Conservation (phyloP, 2,113 vertebrate genomes). For the Morone chrysops region DNA sequence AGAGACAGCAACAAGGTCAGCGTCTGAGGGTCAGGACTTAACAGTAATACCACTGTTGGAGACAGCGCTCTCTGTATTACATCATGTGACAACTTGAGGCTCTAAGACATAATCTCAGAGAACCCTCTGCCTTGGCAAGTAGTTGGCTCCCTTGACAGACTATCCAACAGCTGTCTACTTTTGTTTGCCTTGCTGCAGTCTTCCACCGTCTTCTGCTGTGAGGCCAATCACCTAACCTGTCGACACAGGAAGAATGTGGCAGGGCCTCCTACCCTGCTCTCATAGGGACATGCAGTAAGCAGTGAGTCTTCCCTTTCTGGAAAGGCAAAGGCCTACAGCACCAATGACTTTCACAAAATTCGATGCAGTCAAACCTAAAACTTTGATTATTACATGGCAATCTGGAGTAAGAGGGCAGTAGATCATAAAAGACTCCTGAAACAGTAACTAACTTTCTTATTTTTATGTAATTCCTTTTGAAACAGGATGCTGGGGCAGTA, state of each 20-base stretch:
- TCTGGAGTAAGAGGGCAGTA: background rate
- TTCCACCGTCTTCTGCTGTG: constrained; percentile 24
- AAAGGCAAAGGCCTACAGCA: background rate
- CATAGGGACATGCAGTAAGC: background rate
- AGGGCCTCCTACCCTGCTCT: background rate
- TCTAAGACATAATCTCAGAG: constrained; percentile 31
- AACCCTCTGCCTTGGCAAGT: constrained; percentile 36
- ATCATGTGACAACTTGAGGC: constrained; percentile 38
- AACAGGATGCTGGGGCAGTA: background rate
- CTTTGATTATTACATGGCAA: background rate
- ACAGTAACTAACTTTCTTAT: background rate
- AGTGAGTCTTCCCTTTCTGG: background rate
- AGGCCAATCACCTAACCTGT: constrained; percentile 21
- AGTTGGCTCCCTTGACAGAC: constrained; percentile 43
- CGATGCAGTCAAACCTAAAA: background rate
- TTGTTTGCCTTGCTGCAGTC: constrained; percentile 30
- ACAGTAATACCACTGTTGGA: background rate
- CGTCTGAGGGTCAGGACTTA: constrained; percentile 6
- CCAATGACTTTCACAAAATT: background rate
- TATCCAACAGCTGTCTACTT: constrained; percentile 27
- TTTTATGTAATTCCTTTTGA: background rate
- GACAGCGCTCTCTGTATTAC: constrained; percentile 13
- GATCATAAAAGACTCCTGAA: background rate
- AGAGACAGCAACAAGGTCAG: constrained; percentile 13
- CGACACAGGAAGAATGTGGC: constrained; percentile 9